Percentiles rank a stretch among this genome's conserved stretches.
Conservation (phyloP, 2,113 vertebrate genomes). For the Paracanthobrama guichenoti region DNA sequence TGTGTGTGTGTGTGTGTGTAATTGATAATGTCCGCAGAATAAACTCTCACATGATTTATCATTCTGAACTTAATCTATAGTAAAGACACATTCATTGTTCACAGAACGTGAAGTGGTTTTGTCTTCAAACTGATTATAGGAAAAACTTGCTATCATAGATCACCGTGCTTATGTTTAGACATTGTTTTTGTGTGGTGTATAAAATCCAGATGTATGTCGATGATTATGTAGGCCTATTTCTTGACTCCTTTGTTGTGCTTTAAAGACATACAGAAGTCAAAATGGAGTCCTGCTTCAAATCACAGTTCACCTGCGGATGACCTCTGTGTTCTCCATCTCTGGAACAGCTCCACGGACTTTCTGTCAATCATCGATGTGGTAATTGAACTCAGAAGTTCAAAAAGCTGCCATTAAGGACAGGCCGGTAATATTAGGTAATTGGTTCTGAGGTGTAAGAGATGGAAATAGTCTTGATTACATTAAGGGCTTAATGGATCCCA, state of each 20-base stretch:
- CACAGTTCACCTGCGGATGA: slow-evolving; percentile 20
- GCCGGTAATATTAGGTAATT: slow-evolving; percentile 22
- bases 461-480: slow-evolving; percentile 38
- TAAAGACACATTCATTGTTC: background rate
- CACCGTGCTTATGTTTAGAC: slow-evolving; percentile 24
- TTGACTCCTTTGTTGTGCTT: background rate
- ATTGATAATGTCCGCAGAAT: background rate
- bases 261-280: background rate
- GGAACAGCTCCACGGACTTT: background rate
- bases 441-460: slow-evolving; percentile 36
- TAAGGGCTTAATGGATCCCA: slow-evolving; percentile 39
- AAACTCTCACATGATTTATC: background rate
- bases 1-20: slow-evolving; percentile 6
- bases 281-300: slow-evolving; percentile 16
- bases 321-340: slow-evolving; percentile 19
- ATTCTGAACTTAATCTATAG: background rate
- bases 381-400: slow-evolving; percentile 23
- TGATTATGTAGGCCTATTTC: background rate
- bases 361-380: background rate
- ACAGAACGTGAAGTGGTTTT: background rate
- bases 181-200: slow-evolving; percentile 9
- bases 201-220: slow-evolving; percentile 8
- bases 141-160: slow-evolving; percentile 5
- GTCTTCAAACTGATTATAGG: slow-evolving; percentile 17
- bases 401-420: slow-evolving; percentile 32